Conservation (phyloP, 1,140 invertebrate genomes). For the Stegodyphus dumicola region DNA sequence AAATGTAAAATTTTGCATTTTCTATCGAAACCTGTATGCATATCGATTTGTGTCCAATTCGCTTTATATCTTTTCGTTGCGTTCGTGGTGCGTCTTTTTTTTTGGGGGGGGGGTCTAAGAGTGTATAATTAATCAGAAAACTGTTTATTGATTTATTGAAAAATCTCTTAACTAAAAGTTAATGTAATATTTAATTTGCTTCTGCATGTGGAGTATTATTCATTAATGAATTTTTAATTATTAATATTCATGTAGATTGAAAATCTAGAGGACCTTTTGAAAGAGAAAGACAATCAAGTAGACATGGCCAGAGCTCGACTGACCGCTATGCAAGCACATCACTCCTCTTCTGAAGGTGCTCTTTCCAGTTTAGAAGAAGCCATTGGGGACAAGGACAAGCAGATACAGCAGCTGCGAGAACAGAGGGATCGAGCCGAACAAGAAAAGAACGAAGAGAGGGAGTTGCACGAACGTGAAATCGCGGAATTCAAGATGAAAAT, state of each 20-base stretch:
- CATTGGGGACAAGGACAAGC: constrained; percentile 95
- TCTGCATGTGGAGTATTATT: too few species aligned
- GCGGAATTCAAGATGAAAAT: constrained; percentile 96
- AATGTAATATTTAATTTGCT: too few species aligned
- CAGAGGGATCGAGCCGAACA: constrained; percentile 95
- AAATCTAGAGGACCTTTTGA: constrained; percentile 94
- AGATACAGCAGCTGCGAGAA: constrained; percentile 90
- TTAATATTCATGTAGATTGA: constrained; percentile 81
- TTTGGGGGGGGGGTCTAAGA: too few species aligned
- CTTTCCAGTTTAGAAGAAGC: constrained; percentile 93
- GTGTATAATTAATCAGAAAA: too few species aligned
- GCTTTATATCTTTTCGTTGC: too few species aligned
- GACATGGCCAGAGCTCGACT: constrained; percentile 91
- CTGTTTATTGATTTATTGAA: too few species aligned
- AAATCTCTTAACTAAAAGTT: too few species aligned
- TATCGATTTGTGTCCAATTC: too few species aligned
- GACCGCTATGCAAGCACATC: constrained; percentile 88
- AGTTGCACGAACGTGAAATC: constrained; percentile 91
- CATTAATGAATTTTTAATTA: too few species aligned
- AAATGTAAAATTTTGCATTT: too few species aligned
- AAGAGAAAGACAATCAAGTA: constrained; percentile 98
- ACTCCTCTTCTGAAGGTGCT: constrained; percentile 91
- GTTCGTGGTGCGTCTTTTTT: too few species aligned
- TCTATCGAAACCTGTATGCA: too few species aligned
- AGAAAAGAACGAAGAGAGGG: constrained; percentile 94